Percentiles rank a stretch among this genome's conserved stretches.
These are phyloP conservation scores for Folsomia manolachei DNA, from an alignment of 2,888 invertebrate species.

Conservation along the genomic window DNA sequence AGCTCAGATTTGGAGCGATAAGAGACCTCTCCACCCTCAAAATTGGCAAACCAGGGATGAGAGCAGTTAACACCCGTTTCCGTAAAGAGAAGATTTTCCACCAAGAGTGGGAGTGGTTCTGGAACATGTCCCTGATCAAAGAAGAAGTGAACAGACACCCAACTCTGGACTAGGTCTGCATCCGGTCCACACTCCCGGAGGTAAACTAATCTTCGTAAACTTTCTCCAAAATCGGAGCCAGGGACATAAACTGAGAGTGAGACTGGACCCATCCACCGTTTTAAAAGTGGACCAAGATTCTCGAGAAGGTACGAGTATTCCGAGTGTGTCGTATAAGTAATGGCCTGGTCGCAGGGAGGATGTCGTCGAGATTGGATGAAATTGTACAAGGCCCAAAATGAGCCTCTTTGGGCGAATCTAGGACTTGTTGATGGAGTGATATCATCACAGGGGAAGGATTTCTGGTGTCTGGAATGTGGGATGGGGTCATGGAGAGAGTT, in stretches of 20 bases:
- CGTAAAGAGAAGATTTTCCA: not conserved
- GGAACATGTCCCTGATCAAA: constrained; percentile 51
- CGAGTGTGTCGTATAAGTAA: constrained; percentile 88
- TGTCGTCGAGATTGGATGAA: constrained; percentile 67
- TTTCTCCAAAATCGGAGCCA: constrained; percentile 51
- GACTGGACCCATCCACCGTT: constrained; percentile 56
- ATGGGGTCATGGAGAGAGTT: too few relatives aligned
- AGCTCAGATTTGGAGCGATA: constrained; percentile 72
- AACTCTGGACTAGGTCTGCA: constrained; percentile 50
- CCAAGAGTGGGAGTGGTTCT: not conserved
- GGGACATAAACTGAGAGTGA: constrained; percentile 53
- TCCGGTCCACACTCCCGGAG: constrained; percentile 50
- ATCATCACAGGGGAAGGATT: not conserved
- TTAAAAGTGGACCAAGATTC: constrained; percentile 77
- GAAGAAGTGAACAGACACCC: constrained; percentile 53
- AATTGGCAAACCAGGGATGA: not conserved
- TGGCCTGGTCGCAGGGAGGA: constrained; percentile 75
- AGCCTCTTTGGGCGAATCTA: constrained; percentile 64
- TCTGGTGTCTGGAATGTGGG: too few relatives aligned
- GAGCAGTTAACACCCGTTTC: not conserved
- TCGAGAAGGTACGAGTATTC: constrained; percentile 80
- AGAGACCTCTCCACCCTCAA: constrained; percentile 51
- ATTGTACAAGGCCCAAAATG: constrained; percentile 85
- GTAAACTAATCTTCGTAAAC: constrained; percentile 50
- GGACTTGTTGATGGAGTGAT: not conserved